Conservation (phyloP, 2,888 invertebrate species). For the Sthenelais limicola region DNA sequence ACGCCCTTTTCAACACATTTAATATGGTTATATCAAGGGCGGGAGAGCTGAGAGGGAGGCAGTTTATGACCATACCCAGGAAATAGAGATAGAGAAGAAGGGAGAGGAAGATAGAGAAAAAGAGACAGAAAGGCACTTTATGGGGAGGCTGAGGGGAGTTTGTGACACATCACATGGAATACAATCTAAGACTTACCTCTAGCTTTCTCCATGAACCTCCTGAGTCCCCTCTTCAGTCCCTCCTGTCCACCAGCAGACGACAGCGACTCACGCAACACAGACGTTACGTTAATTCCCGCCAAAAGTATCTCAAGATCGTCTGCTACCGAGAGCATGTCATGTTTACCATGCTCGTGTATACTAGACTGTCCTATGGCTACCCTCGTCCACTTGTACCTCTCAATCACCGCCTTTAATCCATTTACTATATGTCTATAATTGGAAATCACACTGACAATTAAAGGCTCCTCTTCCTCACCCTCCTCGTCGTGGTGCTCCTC, state of each 20-base stretch:
- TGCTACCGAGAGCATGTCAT: constrained; percentile 6
- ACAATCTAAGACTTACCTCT: constrained; percentile 4
- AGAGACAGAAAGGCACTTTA: too few relatives aligned
- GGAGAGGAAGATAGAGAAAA: not conserved
- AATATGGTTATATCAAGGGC: too few relatives aligned
- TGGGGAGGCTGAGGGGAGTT: too few relatives aligned
- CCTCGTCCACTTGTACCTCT: not conserved
- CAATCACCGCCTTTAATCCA: not conserved
- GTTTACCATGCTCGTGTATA: constrained; percentile 6
- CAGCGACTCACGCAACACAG: not conserved
- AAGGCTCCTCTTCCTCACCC: not conserved
- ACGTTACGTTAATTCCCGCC: not conserved
- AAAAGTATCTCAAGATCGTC: not conserved
- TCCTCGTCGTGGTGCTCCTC: not conserved
- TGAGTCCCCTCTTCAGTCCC: constrained; percentile 1
- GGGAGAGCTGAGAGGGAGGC: too few relatives aligned
- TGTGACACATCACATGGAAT: too few relatives aligned
- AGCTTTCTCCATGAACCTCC: not conserved
- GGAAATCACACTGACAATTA: not conserved
- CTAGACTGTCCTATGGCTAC: constrained; percentile 27
- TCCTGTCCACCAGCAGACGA: not conserved
- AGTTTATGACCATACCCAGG: too few relatives aligned
- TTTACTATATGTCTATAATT: not conserved
- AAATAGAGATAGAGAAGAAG: too few relatives aligned
- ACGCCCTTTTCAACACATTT: too few relatives aligned